These are phyloP conservation scores for Lepidocyrtinus sp. DNA, from an alignment of 2,888 invertebrate species.

Conservation along the genomic window DNA sequence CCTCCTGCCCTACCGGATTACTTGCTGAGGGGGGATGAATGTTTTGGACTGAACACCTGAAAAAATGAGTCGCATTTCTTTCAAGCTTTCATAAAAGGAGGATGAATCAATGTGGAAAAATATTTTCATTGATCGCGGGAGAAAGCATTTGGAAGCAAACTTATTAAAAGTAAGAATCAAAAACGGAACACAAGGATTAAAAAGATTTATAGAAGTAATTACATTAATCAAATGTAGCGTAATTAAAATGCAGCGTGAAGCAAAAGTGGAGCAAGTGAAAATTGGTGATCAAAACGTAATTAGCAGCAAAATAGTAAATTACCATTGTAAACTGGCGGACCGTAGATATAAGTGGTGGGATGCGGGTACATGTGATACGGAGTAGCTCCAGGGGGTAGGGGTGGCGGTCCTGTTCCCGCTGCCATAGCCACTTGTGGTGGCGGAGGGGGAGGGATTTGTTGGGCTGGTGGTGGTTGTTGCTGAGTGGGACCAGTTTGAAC, in stretches of 20 bases:
- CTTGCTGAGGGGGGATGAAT: neutral
- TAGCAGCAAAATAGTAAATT: conserved; percentile 25
- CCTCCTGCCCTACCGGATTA: neutral
- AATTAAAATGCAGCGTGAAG: neutral
- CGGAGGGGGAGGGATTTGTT: conserved; percentile 38
- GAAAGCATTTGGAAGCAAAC: too few relatives aligned
- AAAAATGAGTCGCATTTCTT: neutral
- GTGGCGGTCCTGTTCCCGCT: conserved; percentile 37
- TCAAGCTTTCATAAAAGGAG: too few relatives aligned
- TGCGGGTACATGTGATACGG: conserved; percentile 72
- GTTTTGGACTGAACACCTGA: neutral
- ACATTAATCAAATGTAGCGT: too few relatives aligned
- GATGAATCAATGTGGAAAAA: too few relatives aligned
- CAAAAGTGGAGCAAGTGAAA: too few relatives aligned
- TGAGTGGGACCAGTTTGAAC: neutral
- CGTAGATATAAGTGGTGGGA: conserved; percentile 74
- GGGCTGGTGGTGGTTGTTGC: conserved; percentile 9
- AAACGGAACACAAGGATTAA: too few relatives aligned
- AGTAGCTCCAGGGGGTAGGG: conserved; percentile 27
- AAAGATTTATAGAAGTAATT: too few relatives aligned
- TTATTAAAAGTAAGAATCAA: too few relatives aligned
- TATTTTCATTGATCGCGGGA: too few relatives aligned
- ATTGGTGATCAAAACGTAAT: too few relatives aligned
- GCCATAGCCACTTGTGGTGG: conserved; percentile 36
- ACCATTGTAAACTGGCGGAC: conserved; percentile 74